phyloP scores from a whole-genome alignment of 2,113 vertebrate species.

The Leucoraja erinaceus region DNA sequence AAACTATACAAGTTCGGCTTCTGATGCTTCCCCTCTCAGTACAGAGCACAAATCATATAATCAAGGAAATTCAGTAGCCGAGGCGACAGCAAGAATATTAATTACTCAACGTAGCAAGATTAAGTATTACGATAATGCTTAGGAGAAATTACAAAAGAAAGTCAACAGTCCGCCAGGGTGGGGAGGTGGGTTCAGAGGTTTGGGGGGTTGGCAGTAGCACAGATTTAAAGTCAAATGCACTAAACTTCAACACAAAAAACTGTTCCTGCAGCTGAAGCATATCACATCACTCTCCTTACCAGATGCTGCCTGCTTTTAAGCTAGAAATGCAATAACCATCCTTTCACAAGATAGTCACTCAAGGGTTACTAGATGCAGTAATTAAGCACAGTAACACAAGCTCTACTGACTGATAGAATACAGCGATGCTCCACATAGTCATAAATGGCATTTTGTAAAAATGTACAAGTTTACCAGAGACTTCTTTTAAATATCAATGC shows the following conservation, averaged over 20 bases:
- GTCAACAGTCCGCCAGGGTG: not conserved
- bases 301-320: constrained; percentile 28
- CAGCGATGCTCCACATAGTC: constrained; percentile 20
- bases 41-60: not conserved
- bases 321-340: constrained; percentile 26
- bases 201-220: not conserved
- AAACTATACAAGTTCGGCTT: not conserved
- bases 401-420: constrained; percentile 21
- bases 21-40: not conserved
- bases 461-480: constrained; percentile 31
- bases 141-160: not conserved
- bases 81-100: not conserved
- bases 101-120: not conserved
- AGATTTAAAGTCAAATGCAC: constrained; percentile 26
- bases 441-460: constrained; percentile 21
- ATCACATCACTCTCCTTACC: constrained; percentile 24
- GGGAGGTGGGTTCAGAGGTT: not conserved
- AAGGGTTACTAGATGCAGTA: constrained; percentile 35
- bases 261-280: not conserved
- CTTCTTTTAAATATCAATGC: constrained; percentile 2
- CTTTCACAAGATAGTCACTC: constrained; percentile 35
- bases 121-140: not conserved
- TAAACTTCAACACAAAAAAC: constrained; percentile 16
- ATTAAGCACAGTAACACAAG: constrained; percentile 35
- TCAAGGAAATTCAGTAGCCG: not conserved